A percentile compares a stretch with the other conserved stretches of the same genome.
These are phyloP conservation scores for Thalpophila matura DNA, from an alignment of 2,888 invertebrate genomes.

Conservation along the genomic window DNA sequence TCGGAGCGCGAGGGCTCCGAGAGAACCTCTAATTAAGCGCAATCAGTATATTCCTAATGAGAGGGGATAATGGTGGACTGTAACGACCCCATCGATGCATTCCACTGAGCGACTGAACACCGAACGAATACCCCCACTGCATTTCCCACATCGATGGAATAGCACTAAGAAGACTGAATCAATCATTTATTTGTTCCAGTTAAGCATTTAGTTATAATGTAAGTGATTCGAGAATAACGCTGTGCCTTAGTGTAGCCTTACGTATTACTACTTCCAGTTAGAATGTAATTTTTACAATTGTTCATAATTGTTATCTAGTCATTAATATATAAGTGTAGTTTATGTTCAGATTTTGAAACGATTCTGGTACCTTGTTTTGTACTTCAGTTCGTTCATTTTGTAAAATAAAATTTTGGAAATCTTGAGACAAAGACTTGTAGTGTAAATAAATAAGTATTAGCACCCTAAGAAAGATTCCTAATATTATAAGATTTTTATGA, in stretches of 20 bases:
- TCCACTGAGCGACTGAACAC: constrained; percentile 81
- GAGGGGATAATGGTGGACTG: constrained; percentile 89
- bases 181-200: constrained; percentile 83
- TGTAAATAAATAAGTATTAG: constrained; percentile 82
- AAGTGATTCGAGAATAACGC: constrained; percentile 83
- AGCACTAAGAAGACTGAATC: constrained; percentile 86
- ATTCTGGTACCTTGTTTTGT: constrained; percentile 25
- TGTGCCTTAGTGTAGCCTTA: constrained; percentile 88
- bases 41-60: constrained; percentile 91
- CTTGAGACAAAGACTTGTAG: constrained; percentile 87
- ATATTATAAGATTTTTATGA: constrained; percentile 81
- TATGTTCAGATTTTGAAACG: constrained; percentile 57
- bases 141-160: constrained; percentile 85
- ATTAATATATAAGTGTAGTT: constrained; percentile 79
- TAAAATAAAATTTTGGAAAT: constrained; percentile 60
- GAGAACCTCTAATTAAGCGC: constrained; percentile 90
- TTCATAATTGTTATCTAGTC: constrained; percentile 88
- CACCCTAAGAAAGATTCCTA: constrained; percentile 89
- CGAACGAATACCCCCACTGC: constrained; percentile 82
- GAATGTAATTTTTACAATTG: constrained; percentile 72
- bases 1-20: constrained; percentile 84
- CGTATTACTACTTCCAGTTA: constrained; percentile 78
- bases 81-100: constrained; percentile 89
- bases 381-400: constrained; percentile 30
- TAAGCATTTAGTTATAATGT: constrained; percentile 84